Evolutionary conservation across 2,797 vertebrate species (phyloP).

Genomic region (Chelonia mydas): DNA sequence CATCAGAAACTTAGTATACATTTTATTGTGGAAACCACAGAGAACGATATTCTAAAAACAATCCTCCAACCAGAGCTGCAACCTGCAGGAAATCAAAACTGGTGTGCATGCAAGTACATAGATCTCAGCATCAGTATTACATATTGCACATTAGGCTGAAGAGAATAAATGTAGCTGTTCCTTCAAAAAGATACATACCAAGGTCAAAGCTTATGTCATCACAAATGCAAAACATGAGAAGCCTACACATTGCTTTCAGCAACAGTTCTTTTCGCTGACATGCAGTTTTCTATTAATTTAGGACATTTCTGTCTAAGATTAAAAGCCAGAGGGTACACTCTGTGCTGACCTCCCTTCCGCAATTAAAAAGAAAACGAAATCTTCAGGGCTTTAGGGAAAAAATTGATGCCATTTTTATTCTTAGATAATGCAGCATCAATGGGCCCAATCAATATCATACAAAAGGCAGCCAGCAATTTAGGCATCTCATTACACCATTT

Average conservation of each 20-base stretch:
- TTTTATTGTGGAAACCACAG: background rate
- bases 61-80: background rate
- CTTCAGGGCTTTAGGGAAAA: conserved; percentile 46
- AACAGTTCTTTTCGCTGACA: conserved; percentile 64
- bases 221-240: conserved; percentile 66
- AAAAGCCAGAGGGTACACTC: conserved; percentile 63
- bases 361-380: conserved; percentile 73
- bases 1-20: background rate
- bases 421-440: conserved; percentile 66
- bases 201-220: conserved; percentile 77
- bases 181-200: conserved; percentile 64
- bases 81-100: conserved; percentile 43
- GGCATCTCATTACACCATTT: conserved; percentile 33
- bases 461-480: conserved; percentile 54
- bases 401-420: conserved; percentile 51
- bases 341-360: conserved; percentile 65
- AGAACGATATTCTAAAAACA: background rate
- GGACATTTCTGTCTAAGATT: conserved; percentile 60
- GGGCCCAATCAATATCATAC: conserved; percentile 57
- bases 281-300: conserved; percentile 68
- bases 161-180: conserved; percentile 41
- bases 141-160: conserved; percentile 42
- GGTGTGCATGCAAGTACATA: background rate
- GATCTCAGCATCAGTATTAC: background rate
- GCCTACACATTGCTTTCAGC: conserved; percentile 56